Evolutionary conservation across 2,797 vertebrate species (phyloP).

Genomic region (Tapera naevia): DNA sequence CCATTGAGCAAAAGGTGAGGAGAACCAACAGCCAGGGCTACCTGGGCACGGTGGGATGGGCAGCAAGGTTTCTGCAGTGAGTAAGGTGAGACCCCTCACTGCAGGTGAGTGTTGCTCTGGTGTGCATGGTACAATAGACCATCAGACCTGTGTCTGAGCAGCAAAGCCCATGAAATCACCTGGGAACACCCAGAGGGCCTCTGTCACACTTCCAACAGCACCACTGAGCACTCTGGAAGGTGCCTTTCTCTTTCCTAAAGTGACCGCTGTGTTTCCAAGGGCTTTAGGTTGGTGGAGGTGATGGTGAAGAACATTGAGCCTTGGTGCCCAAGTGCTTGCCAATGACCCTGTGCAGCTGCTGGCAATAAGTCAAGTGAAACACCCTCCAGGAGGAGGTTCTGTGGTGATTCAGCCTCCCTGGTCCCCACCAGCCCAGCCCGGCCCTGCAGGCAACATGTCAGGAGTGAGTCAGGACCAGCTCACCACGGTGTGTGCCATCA

Average conservation of each 20-base stretch:
- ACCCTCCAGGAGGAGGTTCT: neutral
- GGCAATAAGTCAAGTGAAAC: neutral
- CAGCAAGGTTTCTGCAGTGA: neutral
- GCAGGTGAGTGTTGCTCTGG: neutral
- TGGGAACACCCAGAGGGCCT: neutral
- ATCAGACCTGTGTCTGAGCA: neutral
- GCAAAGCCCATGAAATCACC: neutral
- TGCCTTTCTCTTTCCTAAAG: neutral
- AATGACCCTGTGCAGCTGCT: neutral
- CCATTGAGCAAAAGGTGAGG: neutral
- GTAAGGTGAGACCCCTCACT: neutral
- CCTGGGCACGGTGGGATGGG: neutral
- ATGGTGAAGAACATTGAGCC: neutral
- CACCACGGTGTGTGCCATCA: neutral
- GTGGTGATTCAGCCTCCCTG: neutral
- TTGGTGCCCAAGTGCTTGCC: neutral
- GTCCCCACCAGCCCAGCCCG: neutral
- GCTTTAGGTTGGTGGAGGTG: rapidly evolving
- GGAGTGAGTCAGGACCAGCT: slow-evolving; percentile 24
- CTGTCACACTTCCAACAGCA: neutral
- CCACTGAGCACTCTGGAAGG: neutral
- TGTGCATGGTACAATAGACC: rapidly evolving
- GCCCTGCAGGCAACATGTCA: neutral
- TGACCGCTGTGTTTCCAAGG: neutral
- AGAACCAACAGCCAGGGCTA: neutral